A percentile compares a stretch with the other conserved stretches of the same genome.
phyloP scores from a whole-genome alignment of 1,140 invertebrate species.

The Nymphalis io region DNA sequence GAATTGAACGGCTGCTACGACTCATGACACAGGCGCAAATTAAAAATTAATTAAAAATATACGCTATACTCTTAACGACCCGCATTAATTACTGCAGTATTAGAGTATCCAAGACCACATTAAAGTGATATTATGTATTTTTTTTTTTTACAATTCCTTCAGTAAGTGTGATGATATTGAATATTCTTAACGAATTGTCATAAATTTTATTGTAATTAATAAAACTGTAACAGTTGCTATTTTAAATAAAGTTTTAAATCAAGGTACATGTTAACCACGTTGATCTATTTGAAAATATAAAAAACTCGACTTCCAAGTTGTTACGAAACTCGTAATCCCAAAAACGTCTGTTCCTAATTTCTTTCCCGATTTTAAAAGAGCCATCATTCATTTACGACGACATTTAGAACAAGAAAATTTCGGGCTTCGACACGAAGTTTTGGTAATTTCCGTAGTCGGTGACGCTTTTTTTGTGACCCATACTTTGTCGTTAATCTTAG shows the following conservation, averaged over 20 bases:
- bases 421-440: slow-evolving; percentile 76
- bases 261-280: slow-evolving; percentile 27
- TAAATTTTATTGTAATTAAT: neutral
- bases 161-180: neutral
- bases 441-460: slow-evolving; percentile 74
- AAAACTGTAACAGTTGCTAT: neutral
- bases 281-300: slow-evolving; percentile 40
- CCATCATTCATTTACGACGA: slow-evolving; percentile 78
- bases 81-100: slow-evolving; percentile 18
- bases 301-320: slow-evolving; percentile 58
- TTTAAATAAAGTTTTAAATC: neutral
- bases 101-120: neutral
- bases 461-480: slow-evolving; percentile 71
- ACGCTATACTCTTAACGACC: slow-evolving; percentile 30
- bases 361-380: slow-evolving; percentile 77
- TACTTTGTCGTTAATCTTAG: slow-evolving; percentile 76
- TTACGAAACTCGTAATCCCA: slow-evolving; percentile 71
- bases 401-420: slow-evolving; percentile 77
- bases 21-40: slow-evolving; percentile 40
- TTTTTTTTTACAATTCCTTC: neutral
- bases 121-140: neutral
- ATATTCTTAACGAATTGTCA: neutral
- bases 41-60: slow-evolving; percentile 47
- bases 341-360: slow-evolving; percentile 78
- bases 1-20: slow-evolving; percentile 51